Evolutionary conservation across 2,888 invertebrate genomes (phyloP).

Genomic region (Nebria brevicollis): DNA sequence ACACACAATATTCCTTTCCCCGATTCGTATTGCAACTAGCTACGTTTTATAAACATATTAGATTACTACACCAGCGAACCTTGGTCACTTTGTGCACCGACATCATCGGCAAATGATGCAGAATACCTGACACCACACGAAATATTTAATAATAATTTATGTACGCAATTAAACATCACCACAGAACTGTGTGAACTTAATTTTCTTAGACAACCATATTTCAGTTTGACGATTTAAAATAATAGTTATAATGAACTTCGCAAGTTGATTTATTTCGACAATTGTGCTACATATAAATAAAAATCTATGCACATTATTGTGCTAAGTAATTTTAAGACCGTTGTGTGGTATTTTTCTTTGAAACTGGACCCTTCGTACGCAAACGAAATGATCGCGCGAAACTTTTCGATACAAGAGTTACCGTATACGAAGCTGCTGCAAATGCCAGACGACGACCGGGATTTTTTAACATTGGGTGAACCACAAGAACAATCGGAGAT

Average conservation of each 20-base stretch:
- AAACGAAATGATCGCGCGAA: constrained; percentile 59
- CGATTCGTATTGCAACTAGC: neutral
- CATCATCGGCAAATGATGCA: constrained; percentile 16
- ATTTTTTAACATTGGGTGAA: constrained; percentile 62
- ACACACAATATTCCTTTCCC: constrained; percentile 1
- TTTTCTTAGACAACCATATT: neutral
- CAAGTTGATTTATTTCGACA: no score
- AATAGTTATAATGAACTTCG: no score
- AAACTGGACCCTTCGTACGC: constrained; percentile 17
- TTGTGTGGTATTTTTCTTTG: neutral
- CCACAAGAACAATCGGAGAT: constrained; percentile 55
- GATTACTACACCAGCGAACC: constrained; percentile 8
- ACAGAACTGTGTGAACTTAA: neutral
- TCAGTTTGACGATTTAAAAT: no score
- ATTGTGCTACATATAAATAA: no score
- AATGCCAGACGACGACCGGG: constrained; percentile 59
- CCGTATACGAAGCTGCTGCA: constrained; percentile 61
- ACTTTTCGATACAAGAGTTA: constrained; percentile 61
- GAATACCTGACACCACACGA: constrained; percentile 4
- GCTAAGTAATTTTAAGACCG: neutral
- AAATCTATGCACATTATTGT: no score
- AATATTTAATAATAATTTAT: no score
- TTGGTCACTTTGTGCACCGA: constrained; percentile 12
- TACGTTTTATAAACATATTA: constrained; percentile 10
- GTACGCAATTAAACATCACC: no score